These are phyloP conservation scores for Eristalis pertinax DNA, from an alignment of 2,888 invertebrate genomes.

Conservation along the genomic window DNA sequence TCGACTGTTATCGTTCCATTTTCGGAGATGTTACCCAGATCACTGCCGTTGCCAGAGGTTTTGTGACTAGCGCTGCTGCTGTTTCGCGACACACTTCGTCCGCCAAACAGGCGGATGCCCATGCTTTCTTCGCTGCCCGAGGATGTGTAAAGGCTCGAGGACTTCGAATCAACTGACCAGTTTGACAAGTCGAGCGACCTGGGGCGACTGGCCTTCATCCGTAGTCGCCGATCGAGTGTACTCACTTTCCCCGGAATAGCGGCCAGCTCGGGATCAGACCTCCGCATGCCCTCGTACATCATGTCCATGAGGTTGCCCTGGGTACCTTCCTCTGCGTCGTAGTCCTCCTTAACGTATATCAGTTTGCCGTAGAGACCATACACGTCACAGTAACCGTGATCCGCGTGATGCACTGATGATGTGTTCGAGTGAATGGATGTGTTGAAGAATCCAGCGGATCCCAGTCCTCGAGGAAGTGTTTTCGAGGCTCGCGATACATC, in stretches of 20 bases:
- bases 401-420: conserved; percentile 84
- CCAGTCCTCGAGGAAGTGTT: conserved; percentile 88
- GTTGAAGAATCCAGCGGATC: conserved; percentile 77
- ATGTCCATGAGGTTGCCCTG: conserved; percentile 83
- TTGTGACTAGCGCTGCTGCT: conserved; percentile 89
- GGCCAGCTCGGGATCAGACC: conserved; percentile 92
- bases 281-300: conserved; percentile 88
- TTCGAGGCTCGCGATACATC: conserved; percentile 87
- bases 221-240: conserved; percentile 89
- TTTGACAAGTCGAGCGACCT: conserved; percentile 91
- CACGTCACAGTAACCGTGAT: conserved; percentile 89
- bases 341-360: conserved; percentile 89
- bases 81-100: conserved; percentile 87
- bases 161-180: conserved; percentile 93
- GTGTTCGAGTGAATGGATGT: conserved; percentile 83
- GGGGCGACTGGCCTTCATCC: conserved; percentile 91
- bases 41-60: conserved; percentile 81
- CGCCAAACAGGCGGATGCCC: conserved; percentile 84
- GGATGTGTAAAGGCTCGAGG: conserved; percentile 90
- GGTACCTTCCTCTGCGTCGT: conserved; percentile 90
- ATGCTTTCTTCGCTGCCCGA: conserved; percentile 94
- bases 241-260: conserved; percentile 92
- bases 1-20: conserved; percentile 81
- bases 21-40: conserved; percentile 83
- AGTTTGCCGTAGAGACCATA: conserved; percentile 94